These are phyloP conservation scores for Pleuronectes platessa DNA, from an alignment of 2,113 vertebrate species.

Conservation along the genomic window DNA sequence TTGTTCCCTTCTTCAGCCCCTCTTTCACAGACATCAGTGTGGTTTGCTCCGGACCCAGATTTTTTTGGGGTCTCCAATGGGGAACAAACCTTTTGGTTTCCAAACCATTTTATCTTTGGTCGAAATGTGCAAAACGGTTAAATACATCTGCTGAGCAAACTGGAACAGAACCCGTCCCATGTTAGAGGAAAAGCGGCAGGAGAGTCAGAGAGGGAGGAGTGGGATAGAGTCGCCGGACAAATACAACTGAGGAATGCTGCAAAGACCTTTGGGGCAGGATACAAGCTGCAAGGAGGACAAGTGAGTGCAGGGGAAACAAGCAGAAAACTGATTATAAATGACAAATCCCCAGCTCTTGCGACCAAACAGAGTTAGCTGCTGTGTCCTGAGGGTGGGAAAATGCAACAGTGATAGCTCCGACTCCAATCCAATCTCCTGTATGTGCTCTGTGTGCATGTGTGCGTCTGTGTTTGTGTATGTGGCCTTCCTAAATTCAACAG, in stretches of 20 bases:
- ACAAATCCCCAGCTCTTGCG: constrained; percentile 56
- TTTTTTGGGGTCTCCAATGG: neutral
- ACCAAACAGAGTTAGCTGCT: constrained; percentile 42
- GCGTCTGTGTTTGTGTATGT: constrained; percentile 28
- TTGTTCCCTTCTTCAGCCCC: too few relatives aligned
- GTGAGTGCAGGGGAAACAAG: constrained; percentile 53
- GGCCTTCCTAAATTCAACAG: constrained; percentile 48
- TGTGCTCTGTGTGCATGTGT: constrained; percentile 30
- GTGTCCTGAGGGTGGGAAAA: constrained; percentile 59
- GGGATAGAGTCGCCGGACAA: constrained; percentile 22
- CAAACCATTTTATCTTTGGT: neutral
- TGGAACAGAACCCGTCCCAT: neutral
- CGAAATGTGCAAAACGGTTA: neutral
- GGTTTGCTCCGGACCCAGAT: too few relatives aligned
- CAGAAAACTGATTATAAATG: constrained; percentile 65
- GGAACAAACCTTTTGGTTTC: neutral
- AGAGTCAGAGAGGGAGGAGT: constrained; percentile 5
- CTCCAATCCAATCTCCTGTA: constrained; percentile 50
- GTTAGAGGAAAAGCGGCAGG: neutral
- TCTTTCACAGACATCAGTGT: too few relatives aligned
- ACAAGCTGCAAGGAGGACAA: constrained; percentile 56
- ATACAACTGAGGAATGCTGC: constrained; percentile 56
- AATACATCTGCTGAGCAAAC: neutral
- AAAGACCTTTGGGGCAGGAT: constrained; percentile 55
- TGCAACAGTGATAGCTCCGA: constrained; percentile 45